A percentile compares a stretch with the other conserved stretches of the same genome.
These are phyloP conservation scores for Apis mellifera DNA, from an alignment of 1,140 invertebrate genomes.

Conservation along the genomic window DNA sequence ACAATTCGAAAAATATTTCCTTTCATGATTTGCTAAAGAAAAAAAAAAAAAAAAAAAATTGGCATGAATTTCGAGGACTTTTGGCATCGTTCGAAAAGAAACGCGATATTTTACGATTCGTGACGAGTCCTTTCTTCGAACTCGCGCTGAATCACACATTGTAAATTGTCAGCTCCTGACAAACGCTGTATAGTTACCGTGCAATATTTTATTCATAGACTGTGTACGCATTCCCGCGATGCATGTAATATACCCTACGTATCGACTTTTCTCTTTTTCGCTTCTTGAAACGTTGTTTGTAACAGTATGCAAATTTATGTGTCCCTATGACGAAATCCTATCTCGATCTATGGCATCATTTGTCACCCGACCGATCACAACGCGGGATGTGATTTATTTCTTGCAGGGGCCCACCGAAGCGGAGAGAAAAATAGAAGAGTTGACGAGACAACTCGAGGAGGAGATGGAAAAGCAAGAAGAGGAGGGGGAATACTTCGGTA, in stretches of 20 bases:
- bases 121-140: slow-evolving; percentile 51
- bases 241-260: slow-evolving; percentile 24
- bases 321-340: slow-evolving; percentile 14
- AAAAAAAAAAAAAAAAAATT: neutral
- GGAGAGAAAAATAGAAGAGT: slow-evolving; percentile 94
- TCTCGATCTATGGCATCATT: slow-evolving; percentile 9
- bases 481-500: slow-evolving; percentile 98
- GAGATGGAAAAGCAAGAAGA: slow-evolving; percentile 97
- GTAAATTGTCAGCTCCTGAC: slow-evolving; percentile 48
- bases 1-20: neutral
- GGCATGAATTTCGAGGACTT: neutral
- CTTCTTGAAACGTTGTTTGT: neutral
- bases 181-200: slow-evolving; percentile 9
- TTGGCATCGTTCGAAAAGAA: neutral
- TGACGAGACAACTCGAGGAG: slow-evolving; percentile 94
- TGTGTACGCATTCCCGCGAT: neutral
- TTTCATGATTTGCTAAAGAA: neutral
- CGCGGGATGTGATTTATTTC: slow-evolving; percentile 48
- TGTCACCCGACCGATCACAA: slow-evolving; percentile 27
- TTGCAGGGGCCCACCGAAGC: slow-evolving; percentile 92
- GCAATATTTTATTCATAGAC: slow-evolving; percentile 53
- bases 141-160: slow-evolving; percentile 53
- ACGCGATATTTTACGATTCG: slow-evolving; percentile 10
- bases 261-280: neutral
- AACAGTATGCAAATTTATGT: slow-evolving; percentile 9